phyloP scores from a whole-genome alignment of 30 jellyfish, hydroid and myxozoan species.

The Hydractinia echinata region DNA sequence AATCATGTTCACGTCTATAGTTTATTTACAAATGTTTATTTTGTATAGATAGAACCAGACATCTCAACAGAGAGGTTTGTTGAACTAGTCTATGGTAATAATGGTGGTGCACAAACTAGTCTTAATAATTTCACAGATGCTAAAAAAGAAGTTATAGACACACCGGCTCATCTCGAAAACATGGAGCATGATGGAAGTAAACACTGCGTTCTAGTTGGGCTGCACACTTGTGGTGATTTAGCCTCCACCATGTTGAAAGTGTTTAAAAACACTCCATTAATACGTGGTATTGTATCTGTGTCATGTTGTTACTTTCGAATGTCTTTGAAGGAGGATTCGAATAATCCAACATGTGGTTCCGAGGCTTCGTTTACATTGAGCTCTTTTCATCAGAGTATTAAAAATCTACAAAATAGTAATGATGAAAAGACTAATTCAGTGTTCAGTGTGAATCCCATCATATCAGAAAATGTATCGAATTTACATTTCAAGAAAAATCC shows the following conservation, averaged over 20 bases:
- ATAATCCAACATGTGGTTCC: not conserved
- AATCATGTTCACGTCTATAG: too few species aligned
- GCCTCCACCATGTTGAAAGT: constrained; percentile 74
- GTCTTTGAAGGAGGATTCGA: constrained; percentile 29
- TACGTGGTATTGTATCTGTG: constrained; percentile 57
- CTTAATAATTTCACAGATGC: too few species aligned
- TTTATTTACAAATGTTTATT: not conserved
- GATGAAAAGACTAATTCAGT: not conserved
- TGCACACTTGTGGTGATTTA: constrained; percentile 86
- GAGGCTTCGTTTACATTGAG: not conserved
- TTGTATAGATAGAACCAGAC: constrained; percentile 23
- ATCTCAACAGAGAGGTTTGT: constrained; percentile 3
- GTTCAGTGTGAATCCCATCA: not conserved
- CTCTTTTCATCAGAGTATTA: constrained; percentile 9
- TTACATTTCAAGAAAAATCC: too few species aligned
- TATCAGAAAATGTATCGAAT: too few species aligned
- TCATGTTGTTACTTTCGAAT: constrained; percentile 79
- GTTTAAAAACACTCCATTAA: constrained; percentile 39
- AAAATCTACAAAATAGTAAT: not conserved
- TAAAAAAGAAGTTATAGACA: too few species aligned
- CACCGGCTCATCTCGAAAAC: not conserved
- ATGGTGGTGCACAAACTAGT: not conserved
- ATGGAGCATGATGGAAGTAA: not conserved
- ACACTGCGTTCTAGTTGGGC: constrained; percentile 55
- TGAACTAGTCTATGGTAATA: not conserved